Percentiles rank a stretch among this genome's conserved stretches.
These are phyloP conservation scores for Holacanthus passer DNA, from an alignment of 2,113 vertebrate species.

Conservation along the genomic window DNA sequence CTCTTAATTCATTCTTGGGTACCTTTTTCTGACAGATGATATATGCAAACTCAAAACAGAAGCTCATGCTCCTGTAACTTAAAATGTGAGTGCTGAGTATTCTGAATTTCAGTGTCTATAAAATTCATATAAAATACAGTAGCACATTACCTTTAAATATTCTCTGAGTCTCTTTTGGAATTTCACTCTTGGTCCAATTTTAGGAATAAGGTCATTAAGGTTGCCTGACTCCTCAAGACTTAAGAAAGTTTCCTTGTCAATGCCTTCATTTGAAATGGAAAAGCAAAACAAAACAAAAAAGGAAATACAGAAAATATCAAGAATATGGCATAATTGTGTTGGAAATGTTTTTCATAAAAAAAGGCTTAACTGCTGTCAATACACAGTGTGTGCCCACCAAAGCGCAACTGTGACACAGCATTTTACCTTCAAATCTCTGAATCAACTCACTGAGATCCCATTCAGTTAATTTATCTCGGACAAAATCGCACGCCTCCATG, in stretches of 20 bases:
- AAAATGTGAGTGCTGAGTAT: not conserved
- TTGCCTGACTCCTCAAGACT: not conserved
- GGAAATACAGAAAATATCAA: not conserved
- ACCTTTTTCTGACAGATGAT: too few species aligned
- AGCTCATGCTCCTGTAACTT: not conserved
- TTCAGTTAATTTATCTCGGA: constrained; percentile 29
- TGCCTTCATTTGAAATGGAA: constrained; percentile 15
- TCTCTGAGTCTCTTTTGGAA: constrained; percentile 25
- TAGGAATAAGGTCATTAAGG: constrained; percentile 24
- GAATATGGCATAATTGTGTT: not conserved
- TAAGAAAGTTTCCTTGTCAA: constrained; percentile 15
- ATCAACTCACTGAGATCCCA: constrained; percentile 36
- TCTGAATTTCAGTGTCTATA: not conserved
- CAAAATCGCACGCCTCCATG: not conserved
- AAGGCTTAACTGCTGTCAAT: not conserved
- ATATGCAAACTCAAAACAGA: not conserved
- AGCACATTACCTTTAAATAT: constrained; percentile 26
- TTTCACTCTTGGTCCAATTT: constrained; percentile 18
- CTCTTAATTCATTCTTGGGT: too few species aligned
- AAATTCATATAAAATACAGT: not conserved
- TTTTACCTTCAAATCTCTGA: constrained; percentile 42
- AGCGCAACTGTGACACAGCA: not conserved
- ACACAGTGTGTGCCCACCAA: not conserved
- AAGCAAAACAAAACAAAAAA: not conserved
- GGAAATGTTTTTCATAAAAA: not conserved